These are phyloP conservation scores for Noctua comes DNA, from an alignment of 2,888 invertebrate species.

Conservation along the genomic window DNA sequence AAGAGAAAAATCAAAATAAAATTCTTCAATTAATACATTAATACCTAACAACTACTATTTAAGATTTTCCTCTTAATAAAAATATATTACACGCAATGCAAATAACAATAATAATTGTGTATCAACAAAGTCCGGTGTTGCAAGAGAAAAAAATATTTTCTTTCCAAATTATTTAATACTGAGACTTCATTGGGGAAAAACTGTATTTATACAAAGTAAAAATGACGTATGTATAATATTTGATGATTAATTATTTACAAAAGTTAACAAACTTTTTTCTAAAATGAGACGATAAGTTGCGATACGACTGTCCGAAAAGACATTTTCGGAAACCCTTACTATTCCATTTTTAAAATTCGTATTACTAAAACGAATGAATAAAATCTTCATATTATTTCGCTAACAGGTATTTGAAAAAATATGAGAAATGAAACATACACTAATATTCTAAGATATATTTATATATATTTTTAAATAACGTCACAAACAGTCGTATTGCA, in stretches of 20 bases:
- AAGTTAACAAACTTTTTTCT: slow-evolving; percentile 83
- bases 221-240: slow-evolving; percentile 74
- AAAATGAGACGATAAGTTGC: slow-evolving; percentile 73
- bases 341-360: slow-evolving; percentile 53
- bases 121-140: slow-evolving; percentile 84
- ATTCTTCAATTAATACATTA: slow-evolving; percentile 90
- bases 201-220: slow-evolving; percentile 79
- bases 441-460: slow-evolving; percentile 50
- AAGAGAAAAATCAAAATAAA: slow-evolving; percentile 90
- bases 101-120: slow-evolving; percentile 84
- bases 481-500: slow-evolving; percentile 65
- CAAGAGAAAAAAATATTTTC: slow-evolving; percentile 69
- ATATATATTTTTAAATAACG: slow-evolving; percentile 50
- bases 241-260: slow-evolving; percentile 85
- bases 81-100: slow-evolving; percentile 89
- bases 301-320: slow-evolving; percentile 72
- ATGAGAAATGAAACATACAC: slow-evolving; percentile 51
- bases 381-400: slow-evolving; percentile 61
- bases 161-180: slow-evolving; percentile 82
- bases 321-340: slow-evolving; percentile 53
- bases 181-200: slow-evolving; percentile 76
- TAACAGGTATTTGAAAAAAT: slow-evolving; percentile 58
- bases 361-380: slow-evolving; percentile 56
- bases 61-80: slow-evolving; percentile 90
- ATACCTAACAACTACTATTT: slow-evolving; percentile 89